Evolutionary conservation across 2,888 invertebrate species (phyloP).

Genomic region (Cryptosula pallasiana): DNA sequence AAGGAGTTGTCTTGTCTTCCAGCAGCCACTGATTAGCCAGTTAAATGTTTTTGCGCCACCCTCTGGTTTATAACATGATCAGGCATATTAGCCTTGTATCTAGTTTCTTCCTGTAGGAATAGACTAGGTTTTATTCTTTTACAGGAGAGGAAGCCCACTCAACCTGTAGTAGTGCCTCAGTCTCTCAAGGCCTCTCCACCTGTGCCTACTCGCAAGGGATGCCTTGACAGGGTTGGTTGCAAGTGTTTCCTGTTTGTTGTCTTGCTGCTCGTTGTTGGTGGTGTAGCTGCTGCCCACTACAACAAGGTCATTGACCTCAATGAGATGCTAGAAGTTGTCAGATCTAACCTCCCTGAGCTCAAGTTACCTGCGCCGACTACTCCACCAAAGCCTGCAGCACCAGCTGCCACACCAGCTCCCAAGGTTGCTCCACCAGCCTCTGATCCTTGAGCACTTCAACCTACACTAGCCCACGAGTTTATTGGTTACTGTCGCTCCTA

Average conservation of each 20-base stretch:
- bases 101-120: too few species aligned
- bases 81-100: too few species aligned
- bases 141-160: slow-evolving; percentile 1
- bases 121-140: too few species aligned
- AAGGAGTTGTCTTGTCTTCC: too few species aligned
- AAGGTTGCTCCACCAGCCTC: neutral
- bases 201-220: neutral
- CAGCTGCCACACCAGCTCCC: neutral
- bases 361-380: neutral
- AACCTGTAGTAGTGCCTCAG: neutral
- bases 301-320: neutral
- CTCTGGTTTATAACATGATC: too few species aligned
- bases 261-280: neutral
- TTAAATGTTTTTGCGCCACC: too few species aligned
- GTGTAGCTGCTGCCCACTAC: neutral
- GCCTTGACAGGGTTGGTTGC: neutral
- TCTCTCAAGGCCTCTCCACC: neutral
- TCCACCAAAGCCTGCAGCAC: neutral
- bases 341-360: neutral
- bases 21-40: too few species aligned
- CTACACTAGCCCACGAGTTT: too few species aligned
- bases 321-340: neutral
- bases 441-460: neutral
- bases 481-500: too few species aligned
- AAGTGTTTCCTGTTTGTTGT: neutral